Evolutionary conservation across 92 coral and sea anemone genomes (phyloP).

Genomic region (Scolanthus callimorphus): DNA sequence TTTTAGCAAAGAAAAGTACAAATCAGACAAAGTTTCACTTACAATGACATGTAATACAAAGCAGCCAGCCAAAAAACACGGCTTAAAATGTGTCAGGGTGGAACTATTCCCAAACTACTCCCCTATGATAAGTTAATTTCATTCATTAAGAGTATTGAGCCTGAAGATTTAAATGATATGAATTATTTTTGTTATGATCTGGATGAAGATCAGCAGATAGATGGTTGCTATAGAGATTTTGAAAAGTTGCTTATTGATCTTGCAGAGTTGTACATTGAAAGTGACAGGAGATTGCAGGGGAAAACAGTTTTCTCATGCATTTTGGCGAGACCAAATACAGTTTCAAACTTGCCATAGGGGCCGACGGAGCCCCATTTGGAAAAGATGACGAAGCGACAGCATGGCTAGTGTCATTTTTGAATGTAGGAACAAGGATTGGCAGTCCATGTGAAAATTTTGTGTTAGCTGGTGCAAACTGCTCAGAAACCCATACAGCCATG

Average conservation of each 20-base stretch:
- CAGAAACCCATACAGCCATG: constrained; percentile 37
- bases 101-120: constrained; percentile 4
- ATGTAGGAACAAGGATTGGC: constrained; percentile 12
- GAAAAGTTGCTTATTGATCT: constrained; percentile 16
- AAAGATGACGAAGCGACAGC: constrained; percentile 23
- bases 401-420: constrained; percentile 13
- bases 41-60: constrained; percentile 1
- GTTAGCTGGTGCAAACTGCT: constrained; percentile 17
- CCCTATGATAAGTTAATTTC: constrained; percentile 21
- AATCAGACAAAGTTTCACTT: background rate
- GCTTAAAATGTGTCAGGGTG: background rate
- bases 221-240: constrained; percentile 21
- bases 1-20: no score
- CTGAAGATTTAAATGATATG: constrained; percentile 19
- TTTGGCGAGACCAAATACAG: constrained; percentile 8
- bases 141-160: constrained; percentile 21
- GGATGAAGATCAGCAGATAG: constrained; percentile 26
- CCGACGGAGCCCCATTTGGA: constrained; percentile 18
- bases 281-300: constrained; percentile 21
- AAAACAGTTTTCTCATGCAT: constrained; percentile 9
- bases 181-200: constrained; percentile 22
- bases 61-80: background rate
- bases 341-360: constrained; percentile 9
- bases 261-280: constrained; percentile 21
- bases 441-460: constrained; percentile 9